Evolutionary conservation across 30 jellyfish, hydroid and myxozoan species (phyloP).

Genomic region (Cassiopea andromeda): DNA sequence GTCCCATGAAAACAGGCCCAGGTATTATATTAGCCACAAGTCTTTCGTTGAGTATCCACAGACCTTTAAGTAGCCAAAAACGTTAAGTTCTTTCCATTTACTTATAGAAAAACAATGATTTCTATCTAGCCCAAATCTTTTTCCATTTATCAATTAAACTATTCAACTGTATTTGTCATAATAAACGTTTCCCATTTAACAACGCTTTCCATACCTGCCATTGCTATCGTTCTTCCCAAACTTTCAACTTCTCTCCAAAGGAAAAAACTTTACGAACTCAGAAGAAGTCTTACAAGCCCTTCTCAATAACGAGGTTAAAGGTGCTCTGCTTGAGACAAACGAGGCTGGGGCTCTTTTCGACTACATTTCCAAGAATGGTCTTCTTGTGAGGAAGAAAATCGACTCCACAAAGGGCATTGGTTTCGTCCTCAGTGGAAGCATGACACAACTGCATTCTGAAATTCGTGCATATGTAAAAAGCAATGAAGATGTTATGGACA

Average conservation of each 20-base stretch:
- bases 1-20: no score
- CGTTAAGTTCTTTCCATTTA: no score
- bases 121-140: no score
- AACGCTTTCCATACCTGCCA: no score
- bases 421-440: constrained; percentile 1
- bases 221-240: not conserved
- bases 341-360: constrained; percentile 34
- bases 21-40: no score
- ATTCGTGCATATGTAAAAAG: constrained; percentile 11
- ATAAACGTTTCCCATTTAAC: no score
- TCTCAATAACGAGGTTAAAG: constrained; percentile 12
- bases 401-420: constrained; percentile 42
- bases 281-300: constrained; percentile 22
- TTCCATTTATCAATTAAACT: no score
- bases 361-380: constrained; percentile 8
- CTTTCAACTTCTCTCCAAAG: not conserved
- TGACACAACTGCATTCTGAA: constrained; percentile 24
- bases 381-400: constrained; percentile 13
- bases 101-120: no score
- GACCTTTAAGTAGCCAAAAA: no score
- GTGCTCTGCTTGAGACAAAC: constrained; percentile 38
- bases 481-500: not conserved
- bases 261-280: constrained; percentile 18
- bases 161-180: no score
- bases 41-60: no score